Evolutionary conservation across 2,113 vertebrate species (phyloP), one percentile per base, ranked within the genome.

Genomic region (Polypterus senegalus): DNA sequence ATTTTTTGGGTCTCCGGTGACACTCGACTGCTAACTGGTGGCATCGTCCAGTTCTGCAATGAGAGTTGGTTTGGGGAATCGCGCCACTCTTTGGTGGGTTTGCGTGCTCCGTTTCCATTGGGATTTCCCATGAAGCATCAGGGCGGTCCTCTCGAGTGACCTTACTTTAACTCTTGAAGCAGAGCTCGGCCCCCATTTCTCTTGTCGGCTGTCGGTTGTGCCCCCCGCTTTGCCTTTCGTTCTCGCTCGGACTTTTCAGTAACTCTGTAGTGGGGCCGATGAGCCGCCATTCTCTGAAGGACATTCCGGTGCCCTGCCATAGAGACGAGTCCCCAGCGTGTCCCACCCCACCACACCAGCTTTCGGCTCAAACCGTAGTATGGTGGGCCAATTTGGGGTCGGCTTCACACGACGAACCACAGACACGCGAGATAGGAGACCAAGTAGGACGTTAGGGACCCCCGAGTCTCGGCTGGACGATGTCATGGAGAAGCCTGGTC

Each of bases 401-500:
- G 55, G 71, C 62, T 58, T 54, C 46, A 70, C n/a, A 57, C 65
- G 54, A 68, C 58, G 64, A 55, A 49, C 53, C 69, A 51, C 61
- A 63, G 68, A 71, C 70, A 70, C 70, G 57, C 63, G 63, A 54
- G 68, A 57, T 59, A 60, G 43, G 67, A 61, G 72, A 69, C 68
- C 67, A 68, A 69, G 65, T 70, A 72, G 69, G 72, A 60, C 4
- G 68, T 73, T 69, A 47, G 48, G 53, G 64, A 69, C 60, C 53
- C 53, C 48, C 71, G 72, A 65, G 9, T 67, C 74, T 74, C 46
- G 47, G 10, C 48, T 59, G 63, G 59, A 63, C 61, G 58, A 56
- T 70, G 71, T 71, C 68, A 74, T 69, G 72, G 76, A 74, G 59
- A 67, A 63, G 67, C 63, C 59, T 63, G 51, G 57, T 65, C 27